Conservation (phyloP, 2,797 vertebrate genomes). For the Aldrovandia affinis region DNA sequence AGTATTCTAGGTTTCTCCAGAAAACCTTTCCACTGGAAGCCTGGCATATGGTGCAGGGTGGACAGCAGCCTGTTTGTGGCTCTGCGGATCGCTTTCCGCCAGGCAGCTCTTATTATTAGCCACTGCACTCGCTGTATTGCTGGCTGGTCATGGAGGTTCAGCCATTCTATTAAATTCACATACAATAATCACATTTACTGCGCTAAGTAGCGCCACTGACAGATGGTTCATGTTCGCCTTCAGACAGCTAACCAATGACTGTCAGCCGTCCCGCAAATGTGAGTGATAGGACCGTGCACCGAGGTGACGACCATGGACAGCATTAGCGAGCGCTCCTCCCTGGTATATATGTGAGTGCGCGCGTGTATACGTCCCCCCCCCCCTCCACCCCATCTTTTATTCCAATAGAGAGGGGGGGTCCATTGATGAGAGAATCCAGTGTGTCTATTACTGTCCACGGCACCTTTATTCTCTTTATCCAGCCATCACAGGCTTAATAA, state of each 20-base stretch:
- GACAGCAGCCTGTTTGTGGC: too few species aligned
- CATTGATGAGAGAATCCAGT: neutral
- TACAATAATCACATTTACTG: constrained; percentile 41
- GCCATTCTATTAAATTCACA: constrained; percentile 32
- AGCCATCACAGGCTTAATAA: constrained; percentile 72
- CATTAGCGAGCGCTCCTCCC: constrained; percentile 35
- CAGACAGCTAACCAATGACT: constrained; percentile 38
- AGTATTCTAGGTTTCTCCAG: too few species aligned
- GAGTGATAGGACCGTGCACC: constrained; percentile 62
- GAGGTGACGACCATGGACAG: constrained; percentile 52
- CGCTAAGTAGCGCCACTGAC: constrained; percentile 33
- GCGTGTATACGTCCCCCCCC: neutral
- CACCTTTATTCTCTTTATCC: constrained; percentile 30
- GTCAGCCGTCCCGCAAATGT: constrained; percentile 47
- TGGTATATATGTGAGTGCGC: neutral
- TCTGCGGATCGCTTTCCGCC: too few species aligned
- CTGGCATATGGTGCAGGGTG: too few species aligned
- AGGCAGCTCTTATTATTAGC: neutral
- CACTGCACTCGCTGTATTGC: neutral
- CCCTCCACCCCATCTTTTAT: neutral
- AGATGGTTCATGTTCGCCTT: constrained; percentile 42
- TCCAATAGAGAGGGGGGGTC: neutral
- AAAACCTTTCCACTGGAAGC: too few species aligned
- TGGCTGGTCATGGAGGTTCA: constrained; percentile 21
- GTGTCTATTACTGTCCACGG: constrained; percentile 4